These are phyloP conservation scores for Drosophila kokeensis DNA, from an alignment of 2,888 invertebrate genomes.

Conservation along the genomic window DNA sequence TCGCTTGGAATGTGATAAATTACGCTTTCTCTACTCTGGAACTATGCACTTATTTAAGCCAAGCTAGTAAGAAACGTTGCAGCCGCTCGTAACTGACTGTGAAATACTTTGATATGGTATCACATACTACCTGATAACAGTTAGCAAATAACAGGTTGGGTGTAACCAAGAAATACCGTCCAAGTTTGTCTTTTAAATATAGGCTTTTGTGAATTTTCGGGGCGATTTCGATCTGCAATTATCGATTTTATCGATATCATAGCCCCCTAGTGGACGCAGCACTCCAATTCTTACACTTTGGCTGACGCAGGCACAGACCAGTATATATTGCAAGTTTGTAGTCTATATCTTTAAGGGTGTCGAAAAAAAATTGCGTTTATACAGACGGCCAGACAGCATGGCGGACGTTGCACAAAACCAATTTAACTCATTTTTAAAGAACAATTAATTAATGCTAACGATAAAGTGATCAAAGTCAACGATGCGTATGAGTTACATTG, in stretches of 20 bases:
- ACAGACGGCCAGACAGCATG: too few relatives aligned
- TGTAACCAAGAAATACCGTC: background rate
- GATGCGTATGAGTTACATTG: constrained; percentile 32
- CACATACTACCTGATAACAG: background rate
- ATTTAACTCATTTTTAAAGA: background rate
- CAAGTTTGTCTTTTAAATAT: background rate
- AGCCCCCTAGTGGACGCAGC: background rate
- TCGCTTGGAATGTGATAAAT: background rate
- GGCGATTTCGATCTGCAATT: background rate
- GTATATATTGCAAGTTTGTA: too few relatives aligned
- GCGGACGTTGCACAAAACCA: too few relatives aligned
- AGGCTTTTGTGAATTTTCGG: background rate
- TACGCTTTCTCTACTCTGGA: background rate
- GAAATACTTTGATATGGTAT: background rate
- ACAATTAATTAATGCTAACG: constrained; percentile 16
- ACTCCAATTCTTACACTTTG: background rate
- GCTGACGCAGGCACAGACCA: background rate
- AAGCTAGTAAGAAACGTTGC: background rate
- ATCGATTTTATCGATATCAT: background rate
- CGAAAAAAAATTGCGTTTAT: too few relatives aligned
- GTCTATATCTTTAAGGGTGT: too few relatives aligned
- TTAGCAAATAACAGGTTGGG: background rate
- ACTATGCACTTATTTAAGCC: background rate
- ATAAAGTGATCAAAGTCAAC: constrained; percentile 30
- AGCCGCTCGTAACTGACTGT: background rate